phyloP scores from a whole-genome alignment of 37 sponge, comb jelly and placozoan species.

The Eunapius fragilis region DNA sequence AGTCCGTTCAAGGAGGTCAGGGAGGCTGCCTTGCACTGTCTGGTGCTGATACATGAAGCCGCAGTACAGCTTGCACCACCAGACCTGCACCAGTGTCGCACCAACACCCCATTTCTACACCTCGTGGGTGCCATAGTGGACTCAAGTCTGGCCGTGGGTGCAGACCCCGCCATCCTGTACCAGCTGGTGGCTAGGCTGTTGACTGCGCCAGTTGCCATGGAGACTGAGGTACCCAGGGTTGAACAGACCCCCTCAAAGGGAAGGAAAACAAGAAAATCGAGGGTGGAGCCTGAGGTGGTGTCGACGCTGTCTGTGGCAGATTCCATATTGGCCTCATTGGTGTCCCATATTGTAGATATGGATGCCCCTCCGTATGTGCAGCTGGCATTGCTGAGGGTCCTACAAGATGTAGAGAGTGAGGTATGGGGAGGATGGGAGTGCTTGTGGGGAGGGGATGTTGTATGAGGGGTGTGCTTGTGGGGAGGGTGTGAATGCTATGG shows the following conservation, averaged over 20 bases:
- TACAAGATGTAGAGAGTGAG: constrained; percentile 28
- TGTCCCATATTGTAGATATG: constrained; percentile 25
- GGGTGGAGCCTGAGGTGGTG: not conserved
- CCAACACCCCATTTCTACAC: constrained; percentile 27
- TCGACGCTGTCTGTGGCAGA: not conserved
- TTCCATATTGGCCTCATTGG: constrained; percentile 24
- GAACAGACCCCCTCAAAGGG: not conserved
- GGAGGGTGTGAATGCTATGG: not conserved
- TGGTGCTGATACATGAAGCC: constrained; percentile 42
- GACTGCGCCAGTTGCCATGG: not conserved
- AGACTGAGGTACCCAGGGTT: not conserved
- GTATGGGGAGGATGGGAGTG: constrained; percentile 8
- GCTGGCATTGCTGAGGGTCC: constrained; percentile 9
- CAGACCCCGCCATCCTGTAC: constrained; percentile 45
- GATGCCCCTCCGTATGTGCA: constrained; percentile 38
- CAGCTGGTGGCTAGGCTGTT: constrained; percentile 22
- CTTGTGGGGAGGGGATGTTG: not conserved
- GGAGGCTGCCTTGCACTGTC: constrained; percentile 33
- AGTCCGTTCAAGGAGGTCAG: constrained; percentile 40
- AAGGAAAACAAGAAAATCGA: not conserved
- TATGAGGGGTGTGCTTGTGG: not conserved
- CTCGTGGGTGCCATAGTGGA: constrained; percentile 30
- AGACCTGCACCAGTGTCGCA: not conserved
- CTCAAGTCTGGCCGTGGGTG: constrained; percentile 23
- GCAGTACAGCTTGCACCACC: not conserved